Percentiles rank a stretch among this genome's conserved stretches.
These are phyloP conservation scores for Galendromus occidentalis DNA, from an alignment of 1,140 invertebrate species.

Conservation along the genomic window DNA sequence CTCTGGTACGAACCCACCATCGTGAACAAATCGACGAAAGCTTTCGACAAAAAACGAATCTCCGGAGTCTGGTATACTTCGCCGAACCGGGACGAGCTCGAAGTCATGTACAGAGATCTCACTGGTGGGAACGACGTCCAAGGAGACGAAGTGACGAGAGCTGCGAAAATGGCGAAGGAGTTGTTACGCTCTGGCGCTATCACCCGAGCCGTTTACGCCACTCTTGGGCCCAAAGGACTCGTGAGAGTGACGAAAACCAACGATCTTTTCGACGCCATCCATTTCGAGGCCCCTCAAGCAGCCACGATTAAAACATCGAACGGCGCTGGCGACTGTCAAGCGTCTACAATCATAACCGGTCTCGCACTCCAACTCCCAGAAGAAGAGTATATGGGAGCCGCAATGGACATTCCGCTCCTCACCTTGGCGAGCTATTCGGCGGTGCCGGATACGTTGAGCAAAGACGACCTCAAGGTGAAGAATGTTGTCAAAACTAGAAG, in stretches of 20 bases:
- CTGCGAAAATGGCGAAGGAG: background rate
- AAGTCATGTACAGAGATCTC: background rate
- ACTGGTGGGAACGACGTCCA: background rate
- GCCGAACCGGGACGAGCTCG: background rate
- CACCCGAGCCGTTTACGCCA: background rate
- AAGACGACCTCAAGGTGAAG: constrained; percentile 3
- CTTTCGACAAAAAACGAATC: background rate
- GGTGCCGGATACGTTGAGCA: background rate
- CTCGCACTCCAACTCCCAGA: background rate
- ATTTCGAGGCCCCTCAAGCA: constrained; percentile 1
- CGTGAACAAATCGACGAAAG: background rate
- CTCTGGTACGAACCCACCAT: background rate
- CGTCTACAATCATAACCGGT: constrained; percentile 1
- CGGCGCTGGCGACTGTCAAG: constrained; percentile 2
- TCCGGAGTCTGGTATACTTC: background rate
- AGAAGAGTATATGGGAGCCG: constrained; percentile 7
- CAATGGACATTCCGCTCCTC: constrained; percentile 2
- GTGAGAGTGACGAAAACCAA: background rate
- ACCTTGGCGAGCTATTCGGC: background rate
- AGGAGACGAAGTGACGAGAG: background rate
- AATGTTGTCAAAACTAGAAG: constrained; percentile 5
- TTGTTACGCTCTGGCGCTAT: background rate
- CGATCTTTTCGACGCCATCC: background rate
- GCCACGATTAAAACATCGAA: background rate
- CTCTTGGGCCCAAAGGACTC: background rate